A percentile compares a stretch with the other conserved stretches of the same genome.
These are phyloP conservation scores for Mythimna ferrago DNA, from an alignment of 2,888 invertebrate species.

Conservation along the genomic window DNA sequence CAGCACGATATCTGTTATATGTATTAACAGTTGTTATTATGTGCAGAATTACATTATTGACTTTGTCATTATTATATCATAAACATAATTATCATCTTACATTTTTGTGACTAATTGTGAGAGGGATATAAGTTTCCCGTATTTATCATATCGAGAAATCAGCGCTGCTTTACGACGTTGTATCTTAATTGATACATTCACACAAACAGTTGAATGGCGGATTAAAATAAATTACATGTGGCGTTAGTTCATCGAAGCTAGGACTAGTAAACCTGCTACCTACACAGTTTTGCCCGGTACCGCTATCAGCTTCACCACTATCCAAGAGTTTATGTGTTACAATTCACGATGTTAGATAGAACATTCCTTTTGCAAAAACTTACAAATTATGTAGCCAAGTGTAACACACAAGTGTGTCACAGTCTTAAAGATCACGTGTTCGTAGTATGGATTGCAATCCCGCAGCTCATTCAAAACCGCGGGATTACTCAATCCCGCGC, in stretches of 20 bases:
- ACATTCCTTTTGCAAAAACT: slow-evolving; percentile 42
- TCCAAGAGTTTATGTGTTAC: slow-evolving; percentile 57
- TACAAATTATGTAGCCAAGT: background rate
- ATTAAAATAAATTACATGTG: slow-evolving; percentile 53
- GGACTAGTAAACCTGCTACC: slow-evolving; percentile 62
- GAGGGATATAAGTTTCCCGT: background rate
- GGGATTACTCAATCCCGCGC: too few species aligned
- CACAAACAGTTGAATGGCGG: slow-evolving; percentile 28
- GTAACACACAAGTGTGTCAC: too few species aligned
- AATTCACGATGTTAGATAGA: slow-evolving; percentile 39
- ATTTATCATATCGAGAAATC: background rate
- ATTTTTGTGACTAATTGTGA: slow-evolving; percentile 8
- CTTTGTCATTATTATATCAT: slow-evolving; percentile 14
- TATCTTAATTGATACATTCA: slow-evolving; percentile 6
- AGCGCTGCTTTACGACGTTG: slow-evolving; percentile 1
- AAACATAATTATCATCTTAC: background rate
- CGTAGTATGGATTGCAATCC: too few species aligned
- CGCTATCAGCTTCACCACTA: slow-evolving; percentile 63
- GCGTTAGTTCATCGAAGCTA: slow-evolving; percentile 52
- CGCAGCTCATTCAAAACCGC: too few species aligned
- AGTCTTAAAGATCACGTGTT: slow-evolving; percentile 6
- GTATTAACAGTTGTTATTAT: slow-evolving; percentile 40
- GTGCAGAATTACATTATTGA: slow-evolving; percentile 23
- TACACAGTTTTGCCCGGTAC: slow-evolving; percentile 59
- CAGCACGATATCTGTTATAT: slow-evolving; percentile 48